Evolutionary conservation across 2,797 vertebrate genomes (phyloP).

Genomic region (Stomatorhinus walkeri): DNA sequence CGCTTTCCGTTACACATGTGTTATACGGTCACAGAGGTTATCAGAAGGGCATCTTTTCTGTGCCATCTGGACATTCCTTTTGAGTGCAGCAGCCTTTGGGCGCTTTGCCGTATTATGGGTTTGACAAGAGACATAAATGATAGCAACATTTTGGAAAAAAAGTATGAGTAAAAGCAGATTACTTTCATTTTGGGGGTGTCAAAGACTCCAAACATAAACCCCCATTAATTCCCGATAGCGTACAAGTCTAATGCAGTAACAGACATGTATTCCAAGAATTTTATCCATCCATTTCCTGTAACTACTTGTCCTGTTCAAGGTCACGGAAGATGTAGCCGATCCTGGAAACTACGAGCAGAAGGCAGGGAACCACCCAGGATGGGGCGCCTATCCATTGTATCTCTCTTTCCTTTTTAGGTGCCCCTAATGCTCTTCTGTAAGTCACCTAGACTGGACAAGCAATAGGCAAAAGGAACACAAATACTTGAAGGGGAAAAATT

Average conservation of each 20-base stretch:
- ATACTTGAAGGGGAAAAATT: neutral
- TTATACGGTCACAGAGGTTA: slow-evolving; percentile 18
- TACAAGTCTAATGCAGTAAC: neutral
- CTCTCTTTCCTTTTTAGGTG: neutral
- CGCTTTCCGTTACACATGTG: slow-evolving; percentile 14
- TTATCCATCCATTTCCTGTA: neutral
- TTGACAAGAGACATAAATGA: slow-evolving; percentile 10
- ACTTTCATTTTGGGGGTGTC: neutral
- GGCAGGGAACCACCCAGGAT: neutral
- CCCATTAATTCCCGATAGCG: neutral
- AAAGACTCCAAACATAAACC: neutral
- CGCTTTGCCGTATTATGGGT: neutral
- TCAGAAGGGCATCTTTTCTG: slow-evolving; percentile 15
- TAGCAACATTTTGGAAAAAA: neutral
- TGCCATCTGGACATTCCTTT: neutral
- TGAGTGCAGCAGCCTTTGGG: slow-evolving; percentile 7
- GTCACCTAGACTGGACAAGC: neutral
- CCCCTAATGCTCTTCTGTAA: neutral
- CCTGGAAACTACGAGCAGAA: neutral
- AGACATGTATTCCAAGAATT: neutral
- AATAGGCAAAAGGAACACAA: neutral
- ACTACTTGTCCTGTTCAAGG: neutral
- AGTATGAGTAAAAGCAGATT: neutral
- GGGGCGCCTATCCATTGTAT: neutral
- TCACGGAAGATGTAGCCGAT: neutral